phyloP scores from a whole-genome alignment of 92 coral and sea anemone species.

The Anthopleura xanthogrammica region DNA sequence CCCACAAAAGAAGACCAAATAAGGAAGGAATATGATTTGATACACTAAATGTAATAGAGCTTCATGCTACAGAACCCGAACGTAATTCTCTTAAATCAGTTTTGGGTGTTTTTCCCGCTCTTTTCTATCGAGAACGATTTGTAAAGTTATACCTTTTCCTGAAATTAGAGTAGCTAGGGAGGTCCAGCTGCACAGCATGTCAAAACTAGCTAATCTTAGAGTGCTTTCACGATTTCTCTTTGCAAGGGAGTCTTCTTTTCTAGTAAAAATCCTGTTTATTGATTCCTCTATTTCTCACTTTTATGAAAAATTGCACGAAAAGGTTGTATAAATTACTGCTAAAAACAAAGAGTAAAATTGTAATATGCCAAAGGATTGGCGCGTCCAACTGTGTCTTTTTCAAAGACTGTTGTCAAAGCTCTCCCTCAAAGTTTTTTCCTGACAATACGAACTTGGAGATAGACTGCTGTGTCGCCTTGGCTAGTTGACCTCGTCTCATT shows the following conservation, averaged over 20 bases:
- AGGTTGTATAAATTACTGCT: background rate
- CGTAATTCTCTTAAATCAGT: background rate
- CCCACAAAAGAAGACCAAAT: background rate
- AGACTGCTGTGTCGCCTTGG: background rate
- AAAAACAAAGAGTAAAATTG: background rate
- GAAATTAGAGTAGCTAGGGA: background rate
- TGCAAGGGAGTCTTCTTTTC: background rate
- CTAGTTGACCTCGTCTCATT: constrained; percentile 9
- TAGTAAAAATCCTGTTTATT: background rate
- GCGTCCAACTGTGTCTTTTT: constrained; percentile 1
- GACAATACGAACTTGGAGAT: constrained; percentile 12
- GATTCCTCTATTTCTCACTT: background rate
- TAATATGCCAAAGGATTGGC: background rate
- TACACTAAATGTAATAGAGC: background rate
- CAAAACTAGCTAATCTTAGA: background rate
- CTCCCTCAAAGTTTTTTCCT: constrained; percentile 36
- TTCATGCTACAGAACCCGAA: background rate
- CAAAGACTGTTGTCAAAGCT: constrained; percentile 8
- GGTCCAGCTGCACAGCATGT: background rate
- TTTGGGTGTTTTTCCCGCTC: constrained; percentile 16
- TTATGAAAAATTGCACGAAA: background rate
- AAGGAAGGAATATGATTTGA: constrained; percentile 3
- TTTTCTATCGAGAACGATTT: background rate
- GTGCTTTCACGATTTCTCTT: background rate
- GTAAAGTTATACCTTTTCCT: constrained; percentile 10